phyloP scores from a whole-genome alignment of 2,113 vertebrate species.

The Colaptes auratus region DNA sequence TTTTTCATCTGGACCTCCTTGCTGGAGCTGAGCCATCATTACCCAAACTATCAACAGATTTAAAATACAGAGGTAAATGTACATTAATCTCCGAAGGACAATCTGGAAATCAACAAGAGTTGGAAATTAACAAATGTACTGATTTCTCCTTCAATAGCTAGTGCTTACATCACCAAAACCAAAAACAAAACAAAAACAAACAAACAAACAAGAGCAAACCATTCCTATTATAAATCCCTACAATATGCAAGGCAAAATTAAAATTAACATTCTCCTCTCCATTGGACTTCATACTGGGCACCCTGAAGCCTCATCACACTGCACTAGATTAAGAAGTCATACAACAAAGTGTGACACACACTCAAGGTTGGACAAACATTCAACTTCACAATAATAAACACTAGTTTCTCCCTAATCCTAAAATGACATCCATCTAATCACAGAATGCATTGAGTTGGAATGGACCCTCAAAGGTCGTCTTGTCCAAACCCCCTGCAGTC shows the following conservation, averaged over 20 bases:
- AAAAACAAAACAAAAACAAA: too few species aligned
- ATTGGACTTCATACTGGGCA: neutral
- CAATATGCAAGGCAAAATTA: neutral
- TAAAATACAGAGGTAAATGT: slow-evolving; percentile 71
- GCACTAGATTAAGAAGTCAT: neutral
- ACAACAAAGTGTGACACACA: neutral
- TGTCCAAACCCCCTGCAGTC: too few species aligned
- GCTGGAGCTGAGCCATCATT: slow-evolving; percentile 89
- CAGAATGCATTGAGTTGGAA: too few species aligned
- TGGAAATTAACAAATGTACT: slow-evolving; percentile 50
- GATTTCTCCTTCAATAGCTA: neutral
- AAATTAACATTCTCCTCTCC: neutral
- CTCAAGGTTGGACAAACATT: neutral
- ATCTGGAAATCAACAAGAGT: slow-evolving; percentile 76
- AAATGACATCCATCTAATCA: neutral
- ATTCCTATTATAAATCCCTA: neutral
- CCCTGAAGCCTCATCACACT: neutral
- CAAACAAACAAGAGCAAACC: neutral
- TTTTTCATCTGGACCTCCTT: slow-evolving; percentile 90
- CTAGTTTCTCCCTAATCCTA: neutral
- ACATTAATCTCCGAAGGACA: slow-evolving; percentile 79
- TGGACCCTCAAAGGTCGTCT: too few species aligned
- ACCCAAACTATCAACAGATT: slow-evolving; percentile 80
- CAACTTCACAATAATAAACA: neutral
- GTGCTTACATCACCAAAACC: neutral